Evolutionary conservation across 2,113 vertebrate genomes (phyloP), one percentile per base, ranked within the genome.

Genomic region (Entomyzon cyanotis): DNA sequence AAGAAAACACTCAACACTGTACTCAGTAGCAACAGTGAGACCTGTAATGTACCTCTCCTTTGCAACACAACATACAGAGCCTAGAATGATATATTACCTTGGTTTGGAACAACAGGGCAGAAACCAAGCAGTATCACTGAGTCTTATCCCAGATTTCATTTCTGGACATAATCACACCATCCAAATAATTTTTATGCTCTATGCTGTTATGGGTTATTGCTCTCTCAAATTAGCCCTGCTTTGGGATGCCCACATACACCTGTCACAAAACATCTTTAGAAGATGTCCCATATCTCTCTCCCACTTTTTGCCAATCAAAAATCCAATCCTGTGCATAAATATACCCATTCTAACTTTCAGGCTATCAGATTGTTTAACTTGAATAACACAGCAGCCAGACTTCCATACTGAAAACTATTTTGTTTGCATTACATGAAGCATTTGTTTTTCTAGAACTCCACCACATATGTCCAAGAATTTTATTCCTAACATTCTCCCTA

Each of bases 1-100:
- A 73, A 73, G 37, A 58, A 12, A 80, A 76, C 89, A 27, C 15
- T 50, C 42, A 56, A 35, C 23, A 24, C 2, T 2, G 7, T 8
- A 4, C 24, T 30, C 17, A 13, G 31, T 15, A 77, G 31, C 12
- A 53, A 33, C 1, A 73, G 25, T 0, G 1, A 74, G 31, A 47
- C 15, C 5, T 70, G 81, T 39, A 56, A 58, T n/a, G 18, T 2
- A 17, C 39, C 59, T 39, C 1, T 2, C 20, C 15, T 87, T 44
- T 49, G 47, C 33, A 50, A 31, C 22, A 35, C 33, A 42, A 37
- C 70, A 92, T 39, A 76, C 24, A 46, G 39, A 53, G 17, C 30
- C 28, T 75, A 58, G 12, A 74, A 62, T 18, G 70, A 15, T 7
- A 5, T 5, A 2, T 49, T 49, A 15, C 28, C 22, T 59, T 49